Percentiles rank a stretch among this genome's conserved stretches.
phyloP scores from a whole-genome alignment of 2,888 invertebrate species.

The Loripinus fragilis region DNA sequence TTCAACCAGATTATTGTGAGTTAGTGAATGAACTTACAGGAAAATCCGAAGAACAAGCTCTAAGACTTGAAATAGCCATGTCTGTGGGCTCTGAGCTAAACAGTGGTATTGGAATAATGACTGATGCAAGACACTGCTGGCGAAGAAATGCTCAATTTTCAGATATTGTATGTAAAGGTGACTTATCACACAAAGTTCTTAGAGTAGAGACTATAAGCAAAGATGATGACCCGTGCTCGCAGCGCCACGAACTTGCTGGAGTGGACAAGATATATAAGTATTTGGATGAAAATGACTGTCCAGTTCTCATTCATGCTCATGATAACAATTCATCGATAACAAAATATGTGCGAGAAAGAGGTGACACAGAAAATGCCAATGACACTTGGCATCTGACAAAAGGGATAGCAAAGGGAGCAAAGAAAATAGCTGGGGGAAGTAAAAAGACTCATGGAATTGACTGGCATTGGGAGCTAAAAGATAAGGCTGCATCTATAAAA shows the following conservation, averaged over 20 bases:
- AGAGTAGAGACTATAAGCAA: conserved; percentile 19
- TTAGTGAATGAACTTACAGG: conserved; percentile 1
- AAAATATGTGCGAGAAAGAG: conserved; percentile 8
- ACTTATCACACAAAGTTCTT: conserved; percentile 27
- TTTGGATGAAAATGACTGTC: neutral
- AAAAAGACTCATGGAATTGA: conserved; percentile 7
- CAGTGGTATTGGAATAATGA: conserved; percentile 12
- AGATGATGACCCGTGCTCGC: conserved; percentile 23
- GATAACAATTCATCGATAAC: conserved; percentile 13
- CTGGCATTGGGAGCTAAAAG: conserved; percentile 25
- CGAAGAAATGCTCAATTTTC: conserved; percentile 31
- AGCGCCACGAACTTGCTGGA: neutral
- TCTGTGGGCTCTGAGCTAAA: neutral
- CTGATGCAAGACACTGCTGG: conserved; percentile 41
- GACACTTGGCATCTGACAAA: conserved; percentile 33
- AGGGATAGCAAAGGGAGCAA: conserved; percentile 19
- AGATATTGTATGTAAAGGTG: conserved; percentile 27
- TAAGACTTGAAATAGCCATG: conserved; percentile 23
- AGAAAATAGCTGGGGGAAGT: conserved; percentile 19
- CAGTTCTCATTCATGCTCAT: conserved; percentile 22
- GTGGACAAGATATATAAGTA: conserved; percentile 16
- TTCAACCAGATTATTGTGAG: neutral
- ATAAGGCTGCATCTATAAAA: conserved; percentile 34
- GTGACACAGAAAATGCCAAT: conserved; percentile 14
- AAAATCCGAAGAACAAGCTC: conserved; percentile 12